Conservation (phyloP, 2,888 invertebrate species). For the Drosophila helvetica region DNA sequence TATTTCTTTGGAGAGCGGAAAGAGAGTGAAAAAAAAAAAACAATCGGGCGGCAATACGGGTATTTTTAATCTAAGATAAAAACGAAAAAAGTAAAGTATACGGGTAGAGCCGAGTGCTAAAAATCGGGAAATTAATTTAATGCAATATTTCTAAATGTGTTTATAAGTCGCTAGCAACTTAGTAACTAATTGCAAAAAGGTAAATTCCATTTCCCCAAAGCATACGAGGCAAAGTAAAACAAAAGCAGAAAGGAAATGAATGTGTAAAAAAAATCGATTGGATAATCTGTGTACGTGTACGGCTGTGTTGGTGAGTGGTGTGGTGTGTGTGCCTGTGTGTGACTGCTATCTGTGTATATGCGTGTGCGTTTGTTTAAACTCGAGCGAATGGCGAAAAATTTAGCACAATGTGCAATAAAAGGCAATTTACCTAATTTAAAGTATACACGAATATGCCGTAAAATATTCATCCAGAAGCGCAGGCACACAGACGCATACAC, state of each 20-base stretch:
- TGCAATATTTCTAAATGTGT: constrained; percentile 67
- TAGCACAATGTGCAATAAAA: constrained; percentile 50
- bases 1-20: not conserved
- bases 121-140: constrained; percentile 58
- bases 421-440: constrained; percentile 52
- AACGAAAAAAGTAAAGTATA: constrained; percentile 21
- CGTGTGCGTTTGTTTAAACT: constrained; percentile 52
- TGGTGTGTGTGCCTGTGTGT: constrained; percentile 30
- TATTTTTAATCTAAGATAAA: constrained; percentile 73
- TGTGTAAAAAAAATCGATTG: constrained; percentile 72
- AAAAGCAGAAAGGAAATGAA: constrained; percentile 52
- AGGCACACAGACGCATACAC: constrained; percentile 7
- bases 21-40: constrained; percentile 11
- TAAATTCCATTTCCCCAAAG: constrained; percentile 27
- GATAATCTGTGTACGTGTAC: constrained; percentile 66
- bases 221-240: constrained; percentile 44
- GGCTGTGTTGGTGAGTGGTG: constrained; percentile 23
- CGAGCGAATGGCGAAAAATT: constrained; percentile 43
- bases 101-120: constrained; percentile 57
- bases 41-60: constrained; percentile 70
- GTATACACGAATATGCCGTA: constrained; percentile 41
- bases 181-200: constrained; percentile 50
- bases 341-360: constrained; percentile 31
- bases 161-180: constrained; percentile 55
- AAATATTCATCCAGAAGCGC: constrained; percentile 53